Base-by-base conservation (phyloP, 2,888 invertebrate genomes). In the Nebria brevicollis region DNA sequence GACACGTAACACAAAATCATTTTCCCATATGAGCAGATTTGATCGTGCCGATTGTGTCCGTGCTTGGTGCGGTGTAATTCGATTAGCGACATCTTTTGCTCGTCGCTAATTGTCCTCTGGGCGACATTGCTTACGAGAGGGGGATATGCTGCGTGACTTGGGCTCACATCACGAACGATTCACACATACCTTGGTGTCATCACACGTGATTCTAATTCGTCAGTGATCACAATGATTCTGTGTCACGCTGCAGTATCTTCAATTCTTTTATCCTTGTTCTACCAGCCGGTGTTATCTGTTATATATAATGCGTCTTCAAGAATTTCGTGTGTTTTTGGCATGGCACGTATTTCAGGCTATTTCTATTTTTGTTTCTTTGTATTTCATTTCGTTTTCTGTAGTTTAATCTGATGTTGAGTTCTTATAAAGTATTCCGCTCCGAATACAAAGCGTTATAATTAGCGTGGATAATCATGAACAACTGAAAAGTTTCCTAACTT, bases 391-490 rank as follows among this genome's bases (percentile, higher is more conserved):
- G 54, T 54, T 54, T 54, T 54, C 54, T 54, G 54, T 54, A 54
- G 25, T 70, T 70, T 70, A 70, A 70, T 70, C 70, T 70, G 7
- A 11, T 70, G 70, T 70, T 26, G 70, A 68, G 75, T 79, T 72
- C 68, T 64, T 66, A 73, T 79, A 79, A 79, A 73, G 79, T 75
- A 72, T 75, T 73, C 74, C 66, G 66, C 66, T 25, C 11, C 68
- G 79, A 79, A 79, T 79, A 79, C 79, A 79, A 79, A 79, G 79
- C 79, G 75, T 43, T 73, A 79, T 79, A 79, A 79, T 79, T 79
- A 79, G 79, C 54, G 41, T 43, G 74, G 42, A 74, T 79, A 79
- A 74, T 79, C 73, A 42, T 54, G 41, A 73, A 74, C 73, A 54
- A 54, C 54, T 13, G 54, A 79, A 79, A 72, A 75, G 66, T 79